Conservation (phyloP, 2,797 vertebrate species). For the Australoheros facetus region DNA sequence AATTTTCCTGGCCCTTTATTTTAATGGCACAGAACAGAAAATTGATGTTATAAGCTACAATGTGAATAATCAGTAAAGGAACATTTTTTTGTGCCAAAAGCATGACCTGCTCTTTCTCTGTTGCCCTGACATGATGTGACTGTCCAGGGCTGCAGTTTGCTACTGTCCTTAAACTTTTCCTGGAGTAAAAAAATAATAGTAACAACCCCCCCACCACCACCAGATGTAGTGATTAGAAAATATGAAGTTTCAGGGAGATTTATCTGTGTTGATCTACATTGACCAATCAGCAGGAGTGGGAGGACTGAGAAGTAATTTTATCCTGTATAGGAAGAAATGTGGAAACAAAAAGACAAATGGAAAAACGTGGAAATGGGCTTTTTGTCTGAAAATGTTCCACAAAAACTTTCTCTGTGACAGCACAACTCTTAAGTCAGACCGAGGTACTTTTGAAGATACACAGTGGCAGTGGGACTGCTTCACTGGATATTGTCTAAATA, state of each 20-base stretch:
- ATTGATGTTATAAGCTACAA: no score
- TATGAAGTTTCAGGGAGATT: neutral
- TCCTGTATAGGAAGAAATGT: constrained; percentile 11
- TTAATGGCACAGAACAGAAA: neutral
- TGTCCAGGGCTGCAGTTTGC: neutral
- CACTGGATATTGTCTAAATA: neutral
- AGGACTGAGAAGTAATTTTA: constrained; percentile 17
- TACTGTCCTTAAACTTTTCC: constrained; percentile 4
- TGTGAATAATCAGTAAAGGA: neutral
- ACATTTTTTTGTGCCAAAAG: neutral
- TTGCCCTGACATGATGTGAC: neutral
- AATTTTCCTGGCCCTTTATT: neutral
- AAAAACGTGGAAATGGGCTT: constrained; percentile 32
- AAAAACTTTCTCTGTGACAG: neutral
- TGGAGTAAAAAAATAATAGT: neutral
- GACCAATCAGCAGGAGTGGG: neutral
- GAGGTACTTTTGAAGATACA: neutral
- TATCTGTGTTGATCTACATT: constrained; percentile 38
- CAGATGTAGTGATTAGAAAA: neutral
- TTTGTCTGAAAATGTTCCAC: constrained; percentile 32
- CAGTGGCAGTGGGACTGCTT: neutral
- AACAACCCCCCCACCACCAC: neutral
- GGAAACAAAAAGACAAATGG: constrained; percentile 30
- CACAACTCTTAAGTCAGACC: neutral
- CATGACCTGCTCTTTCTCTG: neutral